Evolutionary conservation across 2,113 vertebrate genomes (phyloP).

Genomic region (Rhinoptilus africanus): DNA sequence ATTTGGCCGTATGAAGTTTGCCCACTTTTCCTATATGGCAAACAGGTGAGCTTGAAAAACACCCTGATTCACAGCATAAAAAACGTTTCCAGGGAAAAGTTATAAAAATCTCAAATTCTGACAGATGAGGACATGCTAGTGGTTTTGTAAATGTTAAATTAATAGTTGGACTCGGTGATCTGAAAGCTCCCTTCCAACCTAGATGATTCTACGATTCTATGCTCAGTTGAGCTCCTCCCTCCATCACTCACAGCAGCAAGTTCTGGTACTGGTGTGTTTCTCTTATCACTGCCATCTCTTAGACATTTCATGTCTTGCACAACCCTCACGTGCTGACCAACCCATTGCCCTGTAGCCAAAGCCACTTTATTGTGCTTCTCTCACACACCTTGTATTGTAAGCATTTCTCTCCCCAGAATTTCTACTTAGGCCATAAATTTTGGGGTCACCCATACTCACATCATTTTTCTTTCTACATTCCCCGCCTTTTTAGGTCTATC

Average conservation of each 20-base stretch:
- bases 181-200: not conserved
- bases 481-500: not conserved
- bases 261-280: not conserved
- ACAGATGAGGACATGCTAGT: not conserved
- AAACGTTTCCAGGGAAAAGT: not conserved
- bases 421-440: not conserved
- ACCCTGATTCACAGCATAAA: not conserved
- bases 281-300: not conserved
- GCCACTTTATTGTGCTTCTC: not conserved
- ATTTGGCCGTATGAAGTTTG: not conserved
- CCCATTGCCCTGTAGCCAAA: not conserved
- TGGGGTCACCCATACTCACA: not conserved
- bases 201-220: not conserved
- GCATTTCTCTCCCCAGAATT: not conserved
- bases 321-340: not conserved
- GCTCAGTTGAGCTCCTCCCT: not conserved
- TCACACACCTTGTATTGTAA: rapidly evolving
- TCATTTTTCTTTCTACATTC: not conserved
- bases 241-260: not conserved
- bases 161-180: not conserved
- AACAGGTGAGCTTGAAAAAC: not conserved
- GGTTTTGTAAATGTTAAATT: not conserved
- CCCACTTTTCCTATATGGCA: not conserved
- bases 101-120: not conserved
- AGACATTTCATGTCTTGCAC: not conserved